Conservation (phyloP, 1,140 invertebrate species). For the Colletes latitarsis region DNA sequence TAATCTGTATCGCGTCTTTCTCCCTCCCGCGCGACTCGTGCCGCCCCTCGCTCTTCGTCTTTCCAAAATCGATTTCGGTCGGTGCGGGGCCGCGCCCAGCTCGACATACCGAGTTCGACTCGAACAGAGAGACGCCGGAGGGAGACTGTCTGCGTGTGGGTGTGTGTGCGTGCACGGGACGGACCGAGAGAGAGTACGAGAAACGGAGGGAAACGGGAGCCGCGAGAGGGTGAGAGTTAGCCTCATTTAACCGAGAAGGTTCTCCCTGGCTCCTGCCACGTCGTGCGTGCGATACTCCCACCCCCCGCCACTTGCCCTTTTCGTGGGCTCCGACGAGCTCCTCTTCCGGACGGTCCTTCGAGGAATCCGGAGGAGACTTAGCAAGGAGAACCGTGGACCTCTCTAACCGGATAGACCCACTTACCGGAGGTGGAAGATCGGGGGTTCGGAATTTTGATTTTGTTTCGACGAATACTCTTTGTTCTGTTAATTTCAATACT, state of each 20-base stretch:
- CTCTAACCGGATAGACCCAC: slow-evolving; percentile 1
- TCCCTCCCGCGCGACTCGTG: slow-evolving; percentile 44
- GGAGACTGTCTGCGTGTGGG: background rate
- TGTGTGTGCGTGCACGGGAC: background rate
- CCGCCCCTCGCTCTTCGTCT: slow-evolving; percentile 71
- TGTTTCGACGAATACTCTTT: too few species aligned
- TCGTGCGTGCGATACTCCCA: slow-evolving; percentile 68
- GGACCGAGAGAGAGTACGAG: background rate
- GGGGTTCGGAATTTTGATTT: too few species aligned
- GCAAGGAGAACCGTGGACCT: background rate
- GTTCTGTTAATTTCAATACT: too few species aligned
- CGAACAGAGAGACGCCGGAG: slow-evolving; percentile 2
- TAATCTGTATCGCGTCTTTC: slow-evolving; percentile 74
- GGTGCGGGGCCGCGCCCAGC: slow-evolving; percentile 75
- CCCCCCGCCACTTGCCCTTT: slow-evolving; percentile 50
- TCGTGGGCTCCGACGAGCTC: slow-evolving; percentile 24
- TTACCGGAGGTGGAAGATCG: slow-evolving; percentile 11
- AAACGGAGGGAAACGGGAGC: background rate
- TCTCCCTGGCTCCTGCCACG: slow-evolving; percentile 57
- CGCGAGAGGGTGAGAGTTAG: slow-evolving; percentile 69
- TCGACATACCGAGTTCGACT: slow-evolving; percentile 69
- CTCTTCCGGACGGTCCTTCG: background rate
- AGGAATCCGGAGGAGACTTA: background rate
- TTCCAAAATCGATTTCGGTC: slow-evolving; percentile 79
- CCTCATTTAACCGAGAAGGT: slow-evolving; percentile 77